phyloP scores from a whole-genome alignment of 2,888 invertebrate species.

The Aphidoletes aphidimyza region DNA sequence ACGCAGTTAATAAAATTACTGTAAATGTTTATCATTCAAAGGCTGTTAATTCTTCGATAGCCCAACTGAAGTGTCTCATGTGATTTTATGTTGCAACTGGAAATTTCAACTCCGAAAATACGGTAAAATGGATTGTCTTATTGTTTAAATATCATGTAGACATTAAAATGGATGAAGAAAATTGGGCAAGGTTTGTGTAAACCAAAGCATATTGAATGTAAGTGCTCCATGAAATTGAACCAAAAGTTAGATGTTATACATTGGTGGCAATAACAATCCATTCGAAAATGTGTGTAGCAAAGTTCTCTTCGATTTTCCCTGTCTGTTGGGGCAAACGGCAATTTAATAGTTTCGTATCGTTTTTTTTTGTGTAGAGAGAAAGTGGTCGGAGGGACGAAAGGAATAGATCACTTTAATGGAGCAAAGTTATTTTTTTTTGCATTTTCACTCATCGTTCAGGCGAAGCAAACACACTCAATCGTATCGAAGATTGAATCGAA shows the following conservation, averaged over 20 bases:
- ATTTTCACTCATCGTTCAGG: neutral
- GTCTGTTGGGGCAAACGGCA: neutral
- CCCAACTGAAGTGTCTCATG: too few species aligned
- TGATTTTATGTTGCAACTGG: too few species aligned
- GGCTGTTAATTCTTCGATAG: too few species aligned
- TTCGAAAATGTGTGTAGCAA: too few species aligned
- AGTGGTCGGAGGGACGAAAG: too few species aligned
- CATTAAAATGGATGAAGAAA: neutral
- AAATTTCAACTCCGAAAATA: too few species aligned
- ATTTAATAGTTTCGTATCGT: constrained; percentile 36
- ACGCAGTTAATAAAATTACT: too few species aligned
- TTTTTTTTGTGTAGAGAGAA: too few species aligned
- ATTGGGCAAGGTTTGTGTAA: neutral
- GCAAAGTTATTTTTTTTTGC: constrained; percentile 22
- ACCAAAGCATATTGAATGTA: neutral
- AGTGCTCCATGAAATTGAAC: neutral
- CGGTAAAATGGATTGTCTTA: neutral
- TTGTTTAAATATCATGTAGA: neutral
- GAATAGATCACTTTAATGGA: constrained; percentile 14
- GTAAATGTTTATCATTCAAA: too few species aligned
- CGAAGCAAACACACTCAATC: neutral
- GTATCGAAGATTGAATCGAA: too few species aligned
- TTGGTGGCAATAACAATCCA: neutral
- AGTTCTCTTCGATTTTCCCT: neutral
- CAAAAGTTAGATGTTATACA: neutral